A percentile compares a stretch with the other conserved stretches of the same genome.
Evolutionary conservation across 2,797 vertebrate species (phyloP).

Genomic region (Schizothorax lantsangensis): DNA sequence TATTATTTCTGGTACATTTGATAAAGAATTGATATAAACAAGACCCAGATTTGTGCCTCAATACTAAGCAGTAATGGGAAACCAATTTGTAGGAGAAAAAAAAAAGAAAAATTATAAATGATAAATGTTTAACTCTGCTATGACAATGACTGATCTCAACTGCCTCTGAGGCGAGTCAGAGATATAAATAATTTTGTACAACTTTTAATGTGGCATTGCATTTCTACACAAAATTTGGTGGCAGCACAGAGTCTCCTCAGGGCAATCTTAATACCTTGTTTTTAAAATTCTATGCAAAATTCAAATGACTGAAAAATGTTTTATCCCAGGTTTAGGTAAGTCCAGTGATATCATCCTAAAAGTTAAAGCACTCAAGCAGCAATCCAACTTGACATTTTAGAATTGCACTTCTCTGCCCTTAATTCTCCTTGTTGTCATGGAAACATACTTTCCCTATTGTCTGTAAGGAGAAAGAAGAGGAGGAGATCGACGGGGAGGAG

Average conservation of each 20-base stretch:
- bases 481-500: constrained; percentile 57
- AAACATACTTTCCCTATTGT: constrained; percentile 77
- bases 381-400: constrained; percentile 74
- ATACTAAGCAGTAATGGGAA: background rate
- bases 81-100: background rate
- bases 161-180: background rate
- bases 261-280: background rate
- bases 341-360: background rate
- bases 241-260: background rate
- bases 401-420: constrained; percentile 71
- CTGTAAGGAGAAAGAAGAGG: constrained; percentile 72
- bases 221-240: background rate
- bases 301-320: background rate
- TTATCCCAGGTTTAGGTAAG: background rate
- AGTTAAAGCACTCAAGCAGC: constrained; percentile 54
- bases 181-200: background rate
- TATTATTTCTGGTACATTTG: background rate
- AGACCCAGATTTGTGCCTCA: constrained; percentile 1
- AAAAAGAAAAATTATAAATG: background rate
- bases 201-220: background rate
- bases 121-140: background rate
- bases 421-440: constrained; percentile 82
- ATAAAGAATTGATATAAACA: background rate
- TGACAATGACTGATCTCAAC: background rate
- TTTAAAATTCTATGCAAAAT: background rate